Base-by-base conservation (phyloP, 2,113 vertebrate genomes). In the Anseranas semipalmata region DNA sequence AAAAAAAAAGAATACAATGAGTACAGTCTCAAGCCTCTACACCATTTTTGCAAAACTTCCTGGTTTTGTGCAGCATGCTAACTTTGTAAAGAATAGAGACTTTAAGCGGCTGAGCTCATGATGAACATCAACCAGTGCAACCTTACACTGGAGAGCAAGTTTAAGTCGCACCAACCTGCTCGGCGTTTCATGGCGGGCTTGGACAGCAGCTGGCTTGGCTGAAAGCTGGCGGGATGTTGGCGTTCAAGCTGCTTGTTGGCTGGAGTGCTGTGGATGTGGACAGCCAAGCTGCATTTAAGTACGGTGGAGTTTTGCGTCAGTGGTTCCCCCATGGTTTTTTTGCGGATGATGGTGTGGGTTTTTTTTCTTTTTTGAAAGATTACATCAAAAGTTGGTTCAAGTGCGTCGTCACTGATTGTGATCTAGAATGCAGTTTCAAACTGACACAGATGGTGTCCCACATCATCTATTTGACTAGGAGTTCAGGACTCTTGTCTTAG, bases 361-460 rank as follows among this genome's bases (percentile, higher is more conserved):
- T 95, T 89, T 71, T 90, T 68, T n/a, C 32, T 80, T 59, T 84
- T 71, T 79, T 60, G 45, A 30, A 62, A 92, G 92, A 94, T 95
- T 80, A 30, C 5, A 90, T 96, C 89, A 48, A 84, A 87, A 81
- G 30, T 55, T 89, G 67, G 67, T 92, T 90, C 58, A 20, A 46
- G 32, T 84, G 77, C 8, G 12, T 90, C 63, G 41, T 50, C 32
- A 1, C 84, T 72, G 96, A 97, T 97, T 93, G 74, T 65, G 77
- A 95, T 97, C 95, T 94, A 20, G 39, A 53, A 4, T 22, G 48
- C 28, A 48, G 83, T 92, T 92, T 94, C 90, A 71, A 8, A 16
- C 58, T 80, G 74, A 81, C 52, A 85, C 8, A 75, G 27, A 52
- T 33, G 10, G 27, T 91, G 66, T 91, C 89, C 68, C 3, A 6